Percentiles rank a stretch among this genome's conserved stretches.
phyloP scores from a whole-genome alignment of 2,113 vertebrate genomes.

The Himantopus leucocephalus region DNA sequence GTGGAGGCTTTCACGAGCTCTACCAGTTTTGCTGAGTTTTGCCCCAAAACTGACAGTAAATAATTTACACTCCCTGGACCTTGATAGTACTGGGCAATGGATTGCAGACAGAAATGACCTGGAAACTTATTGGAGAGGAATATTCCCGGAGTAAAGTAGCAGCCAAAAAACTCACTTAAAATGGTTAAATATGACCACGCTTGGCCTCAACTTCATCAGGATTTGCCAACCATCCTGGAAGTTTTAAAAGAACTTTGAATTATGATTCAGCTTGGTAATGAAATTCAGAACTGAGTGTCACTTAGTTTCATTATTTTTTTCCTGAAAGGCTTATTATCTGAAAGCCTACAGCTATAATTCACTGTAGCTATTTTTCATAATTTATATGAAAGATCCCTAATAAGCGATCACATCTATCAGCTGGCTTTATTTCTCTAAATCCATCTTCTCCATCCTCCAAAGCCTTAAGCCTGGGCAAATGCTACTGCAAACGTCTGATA shows the following conservation, averaged over 20 bases:
- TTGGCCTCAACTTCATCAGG: background rate
- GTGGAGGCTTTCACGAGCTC: background rate
- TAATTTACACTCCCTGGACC: background rate
- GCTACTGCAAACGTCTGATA: background rate
- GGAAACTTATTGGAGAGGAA: background rate
- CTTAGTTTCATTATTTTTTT: constrained; percentile 32
- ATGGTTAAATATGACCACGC: background rate
- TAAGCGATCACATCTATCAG: constrained; percentile 27
- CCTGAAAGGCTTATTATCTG: constrained; percentile 45
- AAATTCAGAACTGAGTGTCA: background rate
- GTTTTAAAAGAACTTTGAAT: constrained; percentile 31
- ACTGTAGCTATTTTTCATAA: constrained; percentile 37
- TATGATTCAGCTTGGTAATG: constrained; percentile 7
- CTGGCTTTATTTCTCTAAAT: constrained; percentile 23
- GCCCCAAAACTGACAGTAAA: background rate
- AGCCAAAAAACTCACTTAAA: constrained; percentile 6
- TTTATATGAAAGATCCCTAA: constrained; percentile 39
- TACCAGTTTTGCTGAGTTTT: background rate
- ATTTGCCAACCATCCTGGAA: background rate
- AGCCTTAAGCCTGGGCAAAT: background rate
- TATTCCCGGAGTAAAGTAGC: background rate
- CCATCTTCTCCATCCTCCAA: constrained; percentile 3
- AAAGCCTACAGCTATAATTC: constrained; percentile 38
- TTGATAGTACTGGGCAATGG: background rate
- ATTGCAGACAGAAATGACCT: background rate